phyloP scores from a whole-genome alignment of 1,140 invertebrate genomes.

The Zaprionus africanus region DNA sequence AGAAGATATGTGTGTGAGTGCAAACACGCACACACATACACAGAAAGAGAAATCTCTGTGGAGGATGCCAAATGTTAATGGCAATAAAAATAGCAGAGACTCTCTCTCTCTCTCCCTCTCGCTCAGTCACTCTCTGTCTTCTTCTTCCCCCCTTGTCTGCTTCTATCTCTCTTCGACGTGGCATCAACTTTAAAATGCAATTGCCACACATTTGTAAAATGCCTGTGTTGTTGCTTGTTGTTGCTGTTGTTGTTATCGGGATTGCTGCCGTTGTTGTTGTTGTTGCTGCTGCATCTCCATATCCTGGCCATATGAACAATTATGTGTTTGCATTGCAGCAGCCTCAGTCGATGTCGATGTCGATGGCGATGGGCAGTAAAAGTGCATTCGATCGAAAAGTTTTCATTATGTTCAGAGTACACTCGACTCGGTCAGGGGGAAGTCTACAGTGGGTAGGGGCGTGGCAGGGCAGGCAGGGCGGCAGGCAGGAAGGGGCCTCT shows the following conservation, averaged over 20 bases:
- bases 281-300: slow-evolving; percentile 54
- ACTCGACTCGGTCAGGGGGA: slow-evolving; percentile 8
- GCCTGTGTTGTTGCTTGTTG: slow-evolving; percentile 13
- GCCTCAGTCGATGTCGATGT: slow-evolving; percentile 16
- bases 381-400: slow-evolving; percentile 81
- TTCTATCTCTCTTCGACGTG: slow-evolving; percentile 13
- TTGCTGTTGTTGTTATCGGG: slow-evolving; percentile 6
- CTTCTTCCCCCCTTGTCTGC: background rate
- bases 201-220: slow-evolving; percentile 58
- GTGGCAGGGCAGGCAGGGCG: background rate
- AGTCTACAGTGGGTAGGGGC: too few relatives aligned
- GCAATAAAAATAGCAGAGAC: slow-evolving; percentile 41
- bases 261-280: slow-evolving; percentile 13
- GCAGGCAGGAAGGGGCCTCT: background rate
- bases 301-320: slow-evolving; percentile 62
- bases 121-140: background rate
- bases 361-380: slow-evolving; percentile 42
- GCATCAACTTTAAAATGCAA: slow-evolving; percentile 55
- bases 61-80: slow-evolving; percentile 46
- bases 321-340: slow-evolving; percentile 58
- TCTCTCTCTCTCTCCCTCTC: background rate
- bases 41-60: background rate
- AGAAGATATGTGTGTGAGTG: slow-evolving; percentile 23
- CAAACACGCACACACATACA: background rate
- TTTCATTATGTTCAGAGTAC: slow-evolving; percentile 73